Evolutionary conservation across 2,113 vertebrate genomes (phyloP).

Genomic region (Sylvicapra grimmia): DNA sequence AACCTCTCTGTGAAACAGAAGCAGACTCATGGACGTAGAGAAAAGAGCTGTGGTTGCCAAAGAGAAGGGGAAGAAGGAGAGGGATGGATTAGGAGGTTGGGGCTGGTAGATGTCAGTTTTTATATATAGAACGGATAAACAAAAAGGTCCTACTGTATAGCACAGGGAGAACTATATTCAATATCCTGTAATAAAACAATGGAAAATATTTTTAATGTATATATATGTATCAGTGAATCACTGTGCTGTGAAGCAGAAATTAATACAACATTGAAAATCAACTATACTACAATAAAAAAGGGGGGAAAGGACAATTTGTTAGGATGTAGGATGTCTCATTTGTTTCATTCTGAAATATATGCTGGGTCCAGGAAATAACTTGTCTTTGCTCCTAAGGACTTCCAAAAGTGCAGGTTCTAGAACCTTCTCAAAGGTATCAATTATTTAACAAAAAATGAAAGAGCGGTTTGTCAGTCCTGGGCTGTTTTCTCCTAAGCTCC

Average conservation of each 20-base stretch:
- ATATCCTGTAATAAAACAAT: neutral
- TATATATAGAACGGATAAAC: neutral
- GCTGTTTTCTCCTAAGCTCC: neutral
- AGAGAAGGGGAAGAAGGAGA: neutral
- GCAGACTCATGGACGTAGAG: neutral
- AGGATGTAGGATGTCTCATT: neutral
- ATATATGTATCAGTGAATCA: neutral
- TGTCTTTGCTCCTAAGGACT: neutral
- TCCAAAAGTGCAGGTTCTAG: neutral
- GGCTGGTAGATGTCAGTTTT: neutral
- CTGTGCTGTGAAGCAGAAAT: neutral
- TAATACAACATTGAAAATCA: neutral
- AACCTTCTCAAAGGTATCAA: neutral
- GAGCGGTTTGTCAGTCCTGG: neutral
- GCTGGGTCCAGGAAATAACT: neutral
- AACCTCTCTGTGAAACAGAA: neutral
- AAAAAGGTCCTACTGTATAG: neutral
- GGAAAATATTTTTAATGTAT: neutral
- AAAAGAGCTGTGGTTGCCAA: neutral
- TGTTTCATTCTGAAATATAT: slow-evolving; percentile 6
- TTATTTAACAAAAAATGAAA: neutral
- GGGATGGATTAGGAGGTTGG: neutral
- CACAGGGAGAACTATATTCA: neutral
- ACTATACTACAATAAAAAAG: neutral
- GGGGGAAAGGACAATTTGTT: neutral